phyloP scores from a whole-genome alignment of 2,888 invertebrate genomes.

The Ligdia adustata region DNA sequence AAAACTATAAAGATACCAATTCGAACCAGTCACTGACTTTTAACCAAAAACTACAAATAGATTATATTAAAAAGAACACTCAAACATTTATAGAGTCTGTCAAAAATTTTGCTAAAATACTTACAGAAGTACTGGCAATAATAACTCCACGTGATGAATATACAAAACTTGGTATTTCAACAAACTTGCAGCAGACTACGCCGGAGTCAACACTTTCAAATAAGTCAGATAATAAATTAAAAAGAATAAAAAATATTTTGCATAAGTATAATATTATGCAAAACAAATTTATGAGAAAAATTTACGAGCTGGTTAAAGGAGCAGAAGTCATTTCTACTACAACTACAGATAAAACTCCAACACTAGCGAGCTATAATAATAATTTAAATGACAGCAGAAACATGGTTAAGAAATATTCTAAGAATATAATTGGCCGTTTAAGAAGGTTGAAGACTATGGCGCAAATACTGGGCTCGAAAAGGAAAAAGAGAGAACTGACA shows the following conservation, averaged over 20 bases:
- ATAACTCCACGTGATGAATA: not conserved
- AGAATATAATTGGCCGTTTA: slow-evolving; percentile 61
- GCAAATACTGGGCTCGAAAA: slow-evolving; percentile 46
- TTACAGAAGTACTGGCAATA: slow-evolving; percentile 55
- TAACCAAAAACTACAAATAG: slow-evolving; percentile 52
- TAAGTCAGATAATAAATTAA: not conserved
- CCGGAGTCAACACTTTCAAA: slow-evolving; percentile 1
- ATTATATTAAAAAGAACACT: slow-evolving; percentile 59
- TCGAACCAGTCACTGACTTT: slow-evolving; percentile 38
- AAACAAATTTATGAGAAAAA: slow-evolving; percentile 60
- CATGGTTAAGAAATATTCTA: slow-evolving; percentile 52
- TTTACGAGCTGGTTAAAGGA: slow-evolving; percentile 52
- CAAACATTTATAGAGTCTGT: slow-evolving; percentile 57
- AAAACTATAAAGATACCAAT: slow-evolving; percentile 36
- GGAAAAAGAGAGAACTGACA: slow-evolving; percentile 49
- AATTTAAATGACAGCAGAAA: slow-evolving; percentile 30
- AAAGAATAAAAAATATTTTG: slow-evolving; percentile 19
- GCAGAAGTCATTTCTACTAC: slow-evolving; percentile 39
- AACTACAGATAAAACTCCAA: slow-evolving; percentile 23
- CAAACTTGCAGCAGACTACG: slow-evolving; percentile 31
- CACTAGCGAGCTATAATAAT: slow-evolving; percentile 19
- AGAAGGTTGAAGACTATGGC: slow-evolving; percentile 59
- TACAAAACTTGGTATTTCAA: slow-evolving; percentile 37
- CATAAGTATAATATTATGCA: slow-evolving; percentile 46
- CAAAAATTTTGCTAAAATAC: slow-evolving; percentile 56